A percentile compares a stretch with the other conserved stretches of the same genome.
Evolutionary conservation across 1,140 invertebrate genomes (phyloP).

Genomic region (Pseudomyrmex flavicornis): DNA sequence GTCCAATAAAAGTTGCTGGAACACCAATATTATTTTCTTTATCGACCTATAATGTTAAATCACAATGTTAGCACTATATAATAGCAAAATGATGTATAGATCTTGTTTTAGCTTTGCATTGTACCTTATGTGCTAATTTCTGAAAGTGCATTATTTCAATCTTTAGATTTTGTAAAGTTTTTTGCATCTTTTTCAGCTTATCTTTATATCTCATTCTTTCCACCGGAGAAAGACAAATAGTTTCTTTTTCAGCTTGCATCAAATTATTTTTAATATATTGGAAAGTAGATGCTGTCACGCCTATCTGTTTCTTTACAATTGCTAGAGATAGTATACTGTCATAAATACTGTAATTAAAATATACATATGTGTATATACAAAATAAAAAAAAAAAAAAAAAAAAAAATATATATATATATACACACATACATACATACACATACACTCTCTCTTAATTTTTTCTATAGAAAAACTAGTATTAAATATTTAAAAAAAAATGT

Average conservation of each 20-base stretch:
- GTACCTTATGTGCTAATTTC: slow-evolving; percentile 73
- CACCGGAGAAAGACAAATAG: slow-evolving; percentile 47
- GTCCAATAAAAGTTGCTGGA: slow-evolving; percentile 76
- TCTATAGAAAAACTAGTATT: neutral
- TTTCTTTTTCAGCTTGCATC: slow-evolving; percentile 50
- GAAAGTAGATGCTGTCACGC: slow-evolving; percentile 79
- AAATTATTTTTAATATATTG: slow-evolving; percentile 75
- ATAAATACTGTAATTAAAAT: slow-evolving; percentile 73
- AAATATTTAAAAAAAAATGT: neutral
- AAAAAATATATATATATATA: neutral
- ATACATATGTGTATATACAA: neutral
- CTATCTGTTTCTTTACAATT: slow-evolving; percentile 75
- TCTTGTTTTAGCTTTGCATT: slow-evolving; percentile 26
- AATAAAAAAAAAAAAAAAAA: too few relatives aligned
- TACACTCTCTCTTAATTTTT: neutral
- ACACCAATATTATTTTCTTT: slow-evolving; percentile 67
- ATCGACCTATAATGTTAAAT: slow-evolving; percentile 70
- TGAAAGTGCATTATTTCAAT: slow-evolving; percentile 72
- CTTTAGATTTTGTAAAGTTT: slow-evolving; percentile 70
- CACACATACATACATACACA: slow-evolving; percentile 1
- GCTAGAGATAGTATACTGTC: slow-evolving; percentile 74
- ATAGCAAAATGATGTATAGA: slow-evolving; percentile 12
- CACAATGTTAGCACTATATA: slow-evolving; percentile 24
- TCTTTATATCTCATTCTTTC: slow-evolving; percentile 69
- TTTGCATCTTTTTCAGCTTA: slow-evolving; percentile 70